Evolutionary conservation across 2,888 invertebrate genomes (phyloP).

Genomic region (Antheraea assamensis): DNA sequence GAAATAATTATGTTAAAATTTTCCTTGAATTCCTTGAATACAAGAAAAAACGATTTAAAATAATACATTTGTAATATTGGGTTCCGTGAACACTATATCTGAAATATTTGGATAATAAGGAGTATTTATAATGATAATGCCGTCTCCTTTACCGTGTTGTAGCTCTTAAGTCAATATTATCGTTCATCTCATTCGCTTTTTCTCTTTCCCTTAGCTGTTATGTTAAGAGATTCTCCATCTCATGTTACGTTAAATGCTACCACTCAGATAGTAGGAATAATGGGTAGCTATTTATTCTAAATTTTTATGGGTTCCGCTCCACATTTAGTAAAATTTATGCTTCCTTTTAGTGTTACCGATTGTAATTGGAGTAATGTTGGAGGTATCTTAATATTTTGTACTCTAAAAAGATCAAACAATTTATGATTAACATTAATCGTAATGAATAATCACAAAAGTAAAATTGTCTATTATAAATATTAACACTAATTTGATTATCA

Average conservation of each 20-base stretch:
- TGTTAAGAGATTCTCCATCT: constrained; percentile 13
- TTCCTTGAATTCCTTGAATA: not conserved
- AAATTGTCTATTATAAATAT: too few species aligned
- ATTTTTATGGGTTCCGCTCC: constrained; percentile 7
- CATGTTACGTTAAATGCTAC: not conserved
- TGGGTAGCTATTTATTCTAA: constrained; percentile 7
- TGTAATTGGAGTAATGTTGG: not conserved
- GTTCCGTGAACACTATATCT: too few species aligned
- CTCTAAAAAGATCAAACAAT: not conserved
- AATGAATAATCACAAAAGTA: too few species aligned
- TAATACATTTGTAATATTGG: too few species aligned
- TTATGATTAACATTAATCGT: too few species aligned
- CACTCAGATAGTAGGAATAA: constrained; percentile 4
- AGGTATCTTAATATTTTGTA: not conserved
- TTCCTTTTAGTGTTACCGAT: not conserved
- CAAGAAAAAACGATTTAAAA: too few species aligned
- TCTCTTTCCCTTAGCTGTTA: not conserved
- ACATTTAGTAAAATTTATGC: not conserved
- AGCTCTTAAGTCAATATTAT: not conserved
- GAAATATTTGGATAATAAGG: too few species aligned
- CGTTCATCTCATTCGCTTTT: not conserved
- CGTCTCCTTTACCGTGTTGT: not conserved
- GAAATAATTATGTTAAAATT: not conserved
- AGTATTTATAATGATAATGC: not conserved
- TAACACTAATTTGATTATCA: too few species aligned